Percentiles rank a stretch among this genome's conserved stretches.
phyloP scores from a whole-genome alignment of 2,888 invertebrate genomes.

The Acleris literana region DNA sequence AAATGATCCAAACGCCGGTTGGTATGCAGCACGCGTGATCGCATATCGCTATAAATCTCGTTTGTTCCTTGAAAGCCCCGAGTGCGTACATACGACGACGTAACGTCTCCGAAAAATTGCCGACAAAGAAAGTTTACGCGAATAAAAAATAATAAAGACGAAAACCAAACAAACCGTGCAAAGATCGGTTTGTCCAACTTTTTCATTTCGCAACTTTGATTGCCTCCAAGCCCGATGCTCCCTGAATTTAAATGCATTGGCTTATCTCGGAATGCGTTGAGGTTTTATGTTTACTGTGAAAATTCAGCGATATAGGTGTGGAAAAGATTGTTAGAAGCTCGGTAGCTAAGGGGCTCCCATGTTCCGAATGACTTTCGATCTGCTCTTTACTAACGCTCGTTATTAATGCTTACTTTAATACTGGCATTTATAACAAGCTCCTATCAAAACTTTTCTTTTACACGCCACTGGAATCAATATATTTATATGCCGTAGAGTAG shows the following conservation, averaged over 20 bases:
- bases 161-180: slow-evolving; percentile 48
- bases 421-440: no score
- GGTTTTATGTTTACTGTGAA: slow-evolving; percentile 28
- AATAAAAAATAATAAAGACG: slow-evolving; percentile 63
- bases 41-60: slow-evolving; percentile 57
- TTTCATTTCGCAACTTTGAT: slow-evolving; percentile 73
- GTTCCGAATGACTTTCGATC: no score
- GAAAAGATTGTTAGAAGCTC: slow-evolving; percentile 1
- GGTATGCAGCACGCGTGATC: slow-evolving; percentile 44
- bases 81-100: slow-evolving; percentile 48
- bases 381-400: no score
- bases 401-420: no score
- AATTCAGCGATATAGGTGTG: slow-evolving; percentile 10
- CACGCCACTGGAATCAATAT: no score
- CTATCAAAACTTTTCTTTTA: no score
- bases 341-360: no score
- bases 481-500: no score
- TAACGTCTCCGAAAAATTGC: slow-evolving; percentile 58
- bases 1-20: slow-evolving; percentile 28
- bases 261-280: slow-evolving; percentile 49
- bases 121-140: slow-evolving; percentile 40
- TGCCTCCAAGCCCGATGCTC: slow-evolving; percentile 49
- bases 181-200: slow-evolving; percentile 54
- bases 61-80: slow-evolving; percentile 49
- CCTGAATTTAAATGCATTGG: slow-evolving; percentile 60